Evolutionary conservation across 2,888 invertebrate genomes (phyloP).

Genomic region (Allacma fusca): DNA sequence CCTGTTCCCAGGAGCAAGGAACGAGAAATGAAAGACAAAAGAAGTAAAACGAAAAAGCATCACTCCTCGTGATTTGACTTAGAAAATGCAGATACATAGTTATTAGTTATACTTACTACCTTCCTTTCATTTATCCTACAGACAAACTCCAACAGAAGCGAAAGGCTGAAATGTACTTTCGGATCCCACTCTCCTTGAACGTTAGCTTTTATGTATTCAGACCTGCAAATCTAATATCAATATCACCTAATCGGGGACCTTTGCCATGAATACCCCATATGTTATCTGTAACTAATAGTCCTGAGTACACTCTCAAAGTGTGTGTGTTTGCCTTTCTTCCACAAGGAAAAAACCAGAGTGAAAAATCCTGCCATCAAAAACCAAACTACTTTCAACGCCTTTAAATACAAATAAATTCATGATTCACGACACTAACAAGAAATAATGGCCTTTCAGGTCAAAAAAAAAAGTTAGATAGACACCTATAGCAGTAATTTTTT

Average conservation of each 20-base stretch:
- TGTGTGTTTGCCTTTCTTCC: neutral
- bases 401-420: neutral
- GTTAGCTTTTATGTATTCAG: too few relatives aligned
- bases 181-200: too few relatives aligned
- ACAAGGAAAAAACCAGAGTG: neutral
- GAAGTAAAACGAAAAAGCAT: neutral
- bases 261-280: too few relatives aligned
- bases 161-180: too few relatives aligned
- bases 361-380: neutral
- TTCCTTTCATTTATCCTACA: too few relatives aligned
- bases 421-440: neutral
- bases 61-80: conserved; percentile 6
- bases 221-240: too few relatives aligned
- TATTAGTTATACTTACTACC: neutral
- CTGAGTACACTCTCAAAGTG: neutral
- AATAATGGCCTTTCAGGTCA: neutral
- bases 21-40: too few relatives aligned
- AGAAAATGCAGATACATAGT: neutral
- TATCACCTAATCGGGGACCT: too few relatives aligned
- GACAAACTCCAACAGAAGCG: too few relatives aligned
- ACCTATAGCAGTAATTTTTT: neutral
- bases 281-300: too few relatives aligned
- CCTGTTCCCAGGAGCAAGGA: too few relatives aligned
- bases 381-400: neutral
- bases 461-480: neutral